Conservation (phyloP, 2,888 invertebrate species). For the Sialis fuliginosa region DNA sequence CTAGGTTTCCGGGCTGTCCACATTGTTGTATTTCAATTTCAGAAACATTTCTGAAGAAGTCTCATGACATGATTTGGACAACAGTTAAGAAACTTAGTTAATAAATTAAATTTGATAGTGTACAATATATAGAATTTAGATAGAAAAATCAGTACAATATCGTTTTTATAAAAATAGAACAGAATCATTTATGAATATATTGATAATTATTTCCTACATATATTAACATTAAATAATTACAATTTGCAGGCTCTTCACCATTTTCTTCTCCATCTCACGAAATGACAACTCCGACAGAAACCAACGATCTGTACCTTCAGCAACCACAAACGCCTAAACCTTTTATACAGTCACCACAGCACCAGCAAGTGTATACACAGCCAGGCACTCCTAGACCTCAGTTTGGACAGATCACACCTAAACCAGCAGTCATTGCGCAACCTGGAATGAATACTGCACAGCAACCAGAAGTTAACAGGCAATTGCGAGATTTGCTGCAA, state of each 20-base stretch:
- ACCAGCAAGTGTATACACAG: conserved; percentile 26
- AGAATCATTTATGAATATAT: too few relatives aligned
- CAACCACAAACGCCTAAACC: conserved; percentile 24
- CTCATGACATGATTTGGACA: too few relatives aligned
- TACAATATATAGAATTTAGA: too few relatives aligned
- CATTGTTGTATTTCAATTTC: too few relatives aligned
- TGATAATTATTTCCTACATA: too few relatives aligned
- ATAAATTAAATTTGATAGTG: too few relatives aligned
- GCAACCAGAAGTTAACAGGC: conserved; percentile 46
- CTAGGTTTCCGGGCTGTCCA: too few relatives aligned
- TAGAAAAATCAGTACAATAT: too few relatives aligned
- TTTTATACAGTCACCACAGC: conserved; percentile 14
- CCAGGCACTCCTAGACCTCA: conserved; percentile 34
- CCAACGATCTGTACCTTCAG: conserved; percentile 18
- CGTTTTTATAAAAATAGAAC: too few relatives aligned
- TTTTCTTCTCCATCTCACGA: conserved; percentile 28
- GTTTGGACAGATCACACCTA: conserved; percentile 17
- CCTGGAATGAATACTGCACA: conserved; percentile 21
- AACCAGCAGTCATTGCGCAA: conserved; percentile 14
- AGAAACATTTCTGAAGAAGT: too few relatives aligned
- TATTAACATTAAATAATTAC: too few relatives aligned
- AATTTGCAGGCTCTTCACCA: conserved; percentile 19
- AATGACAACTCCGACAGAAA: conserved; percentile 16
- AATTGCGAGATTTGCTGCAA: conserved; percentile 64
- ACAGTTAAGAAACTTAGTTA: too few relatives aligned